A percentile compares a stretch with the other conserved stretches of the same genome.
phyloP scores from a whole-genome alignment of 2,888 invertebrate species.

The Elysia crispata region DNA sequence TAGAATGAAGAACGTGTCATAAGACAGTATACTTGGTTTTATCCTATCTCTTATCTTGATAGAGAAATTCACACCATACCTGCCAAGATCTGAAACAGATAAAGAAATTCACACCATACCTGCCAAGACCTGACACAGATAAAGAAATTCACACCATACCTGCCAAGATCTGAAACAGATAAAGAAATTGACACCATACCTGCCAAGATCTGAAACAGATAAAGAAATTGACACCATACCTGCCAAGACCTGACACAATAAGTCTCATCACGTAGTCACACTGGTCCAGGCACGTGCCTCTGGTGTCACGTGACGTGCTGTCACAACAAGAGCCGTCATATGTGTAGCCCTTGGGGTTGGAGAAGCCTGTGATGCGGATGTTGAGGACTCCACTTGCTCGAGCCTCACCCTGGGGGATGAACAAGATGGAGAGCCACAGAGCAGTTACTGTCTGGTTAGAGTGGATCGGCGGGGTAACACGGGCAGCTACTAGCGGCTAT shows the following conservation, averaged over 20 bases:
- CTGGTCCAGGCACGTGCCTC: constrained; percentile 51
- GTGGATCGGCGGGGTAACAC: too few relatives aligned
- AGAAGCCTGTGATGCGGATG: constrained; percentile 54
- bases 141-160: too few relatives aligned
- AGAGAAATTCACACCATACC: too few relatives aligned
- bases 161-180: background rate
- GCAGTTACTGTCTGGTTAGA: too few relatives aligned
- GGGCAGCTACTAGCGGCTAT: too few relatives aligned
- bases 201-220: background rate
- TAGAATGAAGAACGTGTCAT: too few relatives aligned
- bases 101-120: too few relatives aligned
- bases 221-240: too few relatives aligned
- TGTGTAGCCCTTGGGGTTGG: constrained; percentile 55
- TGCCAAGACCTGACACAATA: constrained; percentile 57
- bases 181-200: too few relatives aligned
- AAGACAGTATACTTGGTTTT: too few relatives aligned
- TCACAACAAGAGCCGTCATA: constrained; percentile 60
- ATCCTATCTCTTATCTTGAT: too few relatives aligned
- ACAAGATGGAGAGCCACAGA: background rate
- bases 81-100: background rate
- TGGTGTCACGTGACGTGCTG: constrained; percentile 33
- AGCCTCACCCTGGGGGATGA: constrained; percentile 38
- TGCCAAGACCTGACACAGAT: background rate
- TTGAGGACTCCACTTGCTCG: constrained; percentile 54
- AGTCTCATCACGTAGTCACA: constrained; percentile 62